Percentiles rank a stretch among this genome's conserved stretches.
Evolutionary conservation across 2,113 vertebrate genomes (phyloP).

Genomic region (Hyperoodon ampullatus): DNA sequence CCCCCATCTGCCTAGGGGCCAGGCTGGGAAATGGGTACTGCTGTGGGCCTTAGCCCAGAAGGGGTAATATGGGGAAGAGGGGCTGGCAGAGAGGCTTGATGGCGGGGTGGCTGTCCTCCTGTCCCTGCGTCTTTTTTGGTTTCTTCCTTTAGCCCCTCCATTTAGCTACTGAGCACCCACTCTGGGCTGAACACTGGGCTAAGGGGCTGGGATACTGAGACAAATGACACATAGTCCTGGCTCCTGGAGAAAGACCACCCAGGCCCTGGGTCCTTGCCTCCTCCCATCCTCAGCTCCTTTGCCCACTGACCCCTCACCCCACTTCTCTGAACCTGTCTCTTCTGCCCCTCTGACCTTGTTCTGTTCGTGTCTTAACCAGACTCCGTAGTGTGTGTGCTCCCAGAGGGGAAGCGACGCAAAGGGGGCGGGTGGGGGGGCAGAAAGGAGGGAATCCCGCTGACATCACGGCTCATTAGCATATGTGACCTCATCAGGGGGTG

Average conservation of each 20-base stretch:
- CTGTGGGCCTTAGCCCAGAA: background rate
- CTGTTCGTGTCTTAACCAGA: background rate
- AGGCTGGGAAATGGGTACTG: background rate
- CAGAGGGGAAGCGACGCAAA: constrained; percentile 69
- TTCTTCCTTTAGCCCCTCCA: background rate
- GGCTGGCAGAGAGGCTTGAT: background rate
- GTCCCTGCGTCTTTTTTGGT: background rate
- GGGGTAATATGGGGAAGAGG: background rate
- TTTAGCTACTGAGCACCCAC: background rate
- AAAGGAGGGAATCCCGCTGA: constrained; percentile 84
- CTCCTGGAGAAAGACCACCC: background rate
- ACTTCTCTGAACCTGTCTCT: background rate
- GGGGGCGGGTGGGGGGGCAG: background rate
- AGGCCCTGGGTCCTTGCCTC: background rate
- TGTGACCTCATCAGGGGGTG: constrained; percentile 80
- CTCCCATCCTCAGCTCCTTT: background rate
- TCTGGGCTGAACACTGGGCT: background rate
- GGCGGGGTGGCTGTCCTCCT: background rate
- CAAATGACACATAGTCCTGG: background rate
- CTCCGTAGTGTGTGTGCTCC: constrained; percentile 19
- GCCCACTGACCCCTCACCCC: background rate
- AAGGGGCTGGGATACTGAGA: background rate
- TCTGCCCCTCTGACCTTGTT: background rate
- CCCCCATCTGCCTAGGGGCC: background rate
- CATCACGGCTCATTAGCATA: constrained; percentile 82